Percentiles rank a stretch among this genome's conserved stretches.
phyloP scores from a whole-genome alignment of 2,797 vertebrate genomes.

The Lepilemur ruficaudatus region DNA sequence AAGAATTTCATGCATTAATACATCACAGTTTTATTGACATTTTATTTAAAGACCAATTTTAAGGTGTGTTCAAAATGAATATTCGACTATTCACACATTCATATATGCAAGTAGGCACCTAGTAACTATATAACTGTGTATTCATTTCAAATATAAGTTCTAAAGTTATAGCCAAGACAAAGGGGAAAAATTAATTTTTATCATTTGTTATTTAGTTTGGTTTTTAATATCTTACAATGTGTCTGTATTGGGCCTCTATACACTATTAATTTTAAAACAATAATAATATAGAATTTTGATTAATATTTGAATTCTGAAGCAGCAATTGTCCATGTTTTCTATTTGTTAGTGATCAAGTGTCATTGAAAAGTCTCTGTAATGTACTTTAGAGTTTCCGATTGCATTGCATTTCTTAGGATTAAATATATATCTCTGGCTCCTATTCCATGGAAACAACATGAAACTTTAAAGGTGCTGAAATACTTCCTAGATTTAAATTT shows the following conservation, averaged over 20 bases:
- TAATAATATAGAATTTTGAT: not conserved
- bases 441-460: not conserved
- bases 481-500: not conserved
- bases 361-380: not conserved
- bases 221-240: not conserved
- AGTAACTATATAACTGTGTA: not conserved
- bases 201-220: not conserved
- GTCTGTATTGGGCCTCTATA: not conserved
- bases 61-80: not conserved
- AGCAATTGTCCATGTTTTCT: not conserved
- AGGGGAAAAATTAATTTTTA: not conserved
- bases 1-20: not conserved
- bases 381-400: not conserved
- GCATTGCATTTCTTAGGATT: not conserved
- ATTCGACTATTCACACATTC: not conserved
- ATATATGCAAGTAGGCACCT: not conserved
- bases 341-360: not conserved
- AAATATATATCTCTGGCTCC: not conserved
- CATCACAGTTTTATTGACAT: not conserved
- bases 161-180: not conserved
- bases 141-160: not conserved
- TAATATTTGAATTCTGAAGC: not conserved
- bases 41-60: not conserved
- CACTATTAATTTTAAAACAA: not conserved
- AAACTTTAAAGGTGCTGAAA: not conserved